Evolutionary conservation across 2,888 invertebrate species (phyloP).

Genomic region (Synergus umbraculus): DNA sequence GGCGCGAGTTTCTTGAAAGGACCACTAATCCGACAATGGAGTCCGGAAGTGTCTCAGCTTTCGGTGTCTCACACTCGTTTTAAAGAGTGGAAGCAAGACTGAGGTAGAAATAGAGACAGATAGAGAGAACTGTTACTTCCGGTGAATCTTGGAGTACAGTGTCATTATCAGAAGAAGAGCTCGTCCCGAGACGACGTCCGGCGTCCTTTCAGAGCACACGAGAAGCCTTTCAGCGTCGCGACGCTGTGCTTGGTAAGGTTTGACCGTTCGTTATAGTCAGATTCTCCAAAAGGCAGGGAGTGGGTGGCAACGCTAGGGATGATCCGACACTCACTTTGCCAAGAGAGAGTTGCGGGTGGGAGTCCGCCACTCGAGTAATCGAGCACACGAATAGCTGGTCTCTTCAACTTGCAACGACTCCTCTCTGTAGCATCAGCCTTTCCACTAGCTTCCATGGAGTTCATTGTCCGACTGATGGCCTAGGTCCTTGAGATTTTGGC

Average conservation of each 20-base stretch:
- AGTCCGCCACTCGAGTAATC: constrained; percentile 32
- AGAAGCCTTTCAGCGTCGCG: constrained; percentile 17
- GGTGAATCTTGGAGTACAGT: neutral
- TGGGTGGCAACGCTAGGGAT: constrained; percentile 13
- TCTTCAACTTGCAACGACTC: neutral
- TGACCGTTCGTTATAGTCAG: constrained; percentile 35
- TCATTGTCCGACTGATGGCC: constrained; percentile 34
- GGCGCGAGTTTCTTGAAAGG: neutral
- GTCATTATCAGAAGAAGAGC: constrained; percentile 37
- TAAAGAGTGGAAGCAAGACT: neutral
- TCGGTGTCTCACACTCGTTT: neutral
- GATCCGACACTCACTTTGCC: constrained; percentile 28
- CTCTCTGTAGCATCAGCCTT: constrained; percentile 14
- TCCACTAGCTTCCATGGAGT: neutral
- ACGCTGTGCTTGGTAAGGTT: constrained; percentile 30
- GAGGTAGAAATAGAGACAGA: neutral
- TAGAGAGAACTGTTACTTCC: neutral
- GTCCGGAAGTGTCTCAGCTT: constrained; percentile 1
- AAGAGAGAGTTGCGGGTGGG: neutral
- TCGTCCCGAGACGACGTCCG: constrained; percentile 28
- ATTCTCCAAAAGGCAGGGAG: constrained; percentile 11
- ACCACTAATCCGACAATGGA: constrained; percentile 17
- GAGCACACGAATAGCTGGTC: constrained; percentile 22
- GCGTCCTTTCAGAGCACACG: constrained; percentile 9
- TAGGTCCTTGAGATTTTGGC: constrained; percentile 25